Evolutionary conservation across 1,140 invertebrate genomes (phyloP).

Genomic region (Megalonaias nervosa): DNA sequence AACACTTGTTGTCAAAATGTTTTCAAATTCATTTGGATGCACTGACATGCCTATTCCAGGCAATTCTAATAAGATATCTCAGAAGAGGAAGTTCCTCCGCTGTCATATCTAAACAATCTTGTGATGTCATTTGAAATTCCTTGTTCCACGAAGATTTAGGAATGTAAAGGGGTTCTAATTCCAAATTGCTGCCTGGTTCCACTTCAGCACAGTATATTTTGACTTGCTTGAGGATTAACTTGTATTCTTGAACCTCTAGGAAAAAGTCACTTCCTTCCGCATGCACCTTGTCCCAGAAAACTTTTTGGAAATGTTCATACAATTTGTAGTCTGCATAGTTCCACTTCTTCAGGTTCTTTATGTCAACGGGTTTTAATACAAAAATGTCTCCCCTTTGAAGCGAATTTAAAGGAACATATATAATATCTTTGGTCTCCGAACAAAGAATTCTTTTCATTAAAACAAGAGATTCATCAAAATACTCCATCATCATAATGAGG

Average conservation of each 20-base stretch:
- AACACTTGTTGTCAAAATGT: too few relatives aligned
- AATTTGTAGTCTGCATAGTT: conserved; percentile 52
- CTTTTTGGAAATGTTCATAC: conserved; percentile 47
- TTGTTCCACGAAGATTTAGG: conserved; percentile 41
- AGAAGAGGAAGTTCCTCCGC: conserved; percentile 42
- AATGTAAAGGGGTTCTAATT: conserved; percentile 20
- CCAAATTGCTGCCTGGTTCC: neutral
- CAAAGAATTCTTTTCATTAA: conserved; percentile 56
- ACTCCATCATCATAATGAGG: conserved; percentile 60
- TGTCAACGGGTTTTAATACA: conserved; percentile 34
- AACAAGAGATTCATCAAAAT: conserved; percentile 63
- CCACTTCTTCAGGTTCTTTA: conserved; percentile 35
- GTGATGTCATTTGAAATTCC: conserved; percentile 33
- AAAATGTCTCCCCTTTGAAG: conserved; percentile 36
- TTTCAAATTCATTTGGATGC: neutral
- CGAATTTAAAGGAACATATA: conserved; percentile 58
- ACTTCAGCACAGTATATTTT: conserved; percentile 37
- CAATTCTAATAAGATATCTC: conserved; percentile 37
- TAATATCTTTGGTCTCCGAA: conserved; percentile 61
- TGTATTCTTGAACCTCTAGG: conserved; percentile 51
- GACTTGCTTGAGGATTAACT: conserved; percentile 35
- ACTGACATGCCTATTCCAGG: conserved; percentile 11
- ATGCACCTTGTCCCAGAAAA: conserved; percentile 39
- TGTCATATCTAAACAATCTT: conserved; percentile 49
- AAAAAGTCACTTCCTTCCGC: conserved; percentile 39